A percentile compares a stretch with the other conserved stretches of the same genome.
phyloP scores from a whole-genome alignment of 2,888 invertebrate genomes.

The Conomelus anceps region DNA sequence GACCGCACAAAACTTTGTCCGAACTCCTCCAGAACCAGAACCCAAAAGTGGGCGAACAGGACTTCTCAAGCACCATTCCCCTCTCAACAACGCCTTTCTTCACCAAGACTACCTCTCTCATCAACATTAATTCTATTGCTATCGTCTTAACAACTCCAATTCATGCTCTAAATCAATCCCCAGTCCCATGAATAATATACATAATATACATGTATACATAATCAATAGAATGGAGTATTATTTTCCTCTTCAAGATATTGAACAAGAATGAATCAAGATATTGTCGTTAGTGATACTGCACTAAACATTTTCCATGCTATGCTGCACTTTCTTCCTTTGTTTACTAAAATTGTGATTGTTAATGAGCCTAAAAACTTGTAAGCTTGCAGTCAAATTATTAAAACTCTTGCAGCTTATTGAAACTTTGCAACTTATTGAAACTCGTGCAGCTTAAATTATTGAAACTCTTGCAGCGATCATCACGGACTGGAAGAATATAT shows the following conservation, averaged over 20 bases:
- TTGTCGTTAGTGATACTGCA: too few species aligned
- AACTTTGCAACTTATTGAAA: too few species aligned
- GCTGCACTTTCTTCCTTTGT: too few species aligned
- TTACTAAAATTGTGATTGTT: too few species aligned
- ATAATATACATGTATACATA: neutral
- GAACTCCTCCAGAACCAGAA: neutral
- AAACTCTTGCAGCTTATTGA: too few species aligned
- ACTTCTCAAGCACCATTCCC: neutral
- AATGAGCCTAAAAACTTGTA: too few species aligned
- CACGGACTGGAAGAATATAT: too few species aligned
- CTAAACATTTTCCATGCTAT: too few species aligned
- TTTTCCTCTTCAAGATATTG: neutral
- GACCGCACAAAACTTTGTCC: conserved; percentile 15
- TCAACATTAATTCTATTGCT: neutral
- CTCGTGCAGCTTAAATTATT: too few species aligned
- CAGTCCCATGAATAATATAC: neutral
- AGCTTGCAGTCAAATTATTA: too few species aligned
- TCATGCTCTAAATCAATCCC: neutral
- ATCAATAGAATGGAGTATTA: neutral
- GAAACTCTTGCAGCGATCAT: too few species aligned
- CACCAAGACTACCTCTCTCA: neutral
- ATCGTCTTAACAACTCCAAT: neutral
- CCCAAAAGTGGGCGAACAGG: neutral
- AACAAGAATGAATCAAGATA: too few species aligned
- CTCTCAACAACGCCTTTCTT: neutral